Percentiles rank a stretch among this genome's conserved stretches.
These are phyloP conservation scores for Cheilosia scutellata DNA, from an alignment of 2,888 invertebrate species.

Conservation along the genomic window DNA sequence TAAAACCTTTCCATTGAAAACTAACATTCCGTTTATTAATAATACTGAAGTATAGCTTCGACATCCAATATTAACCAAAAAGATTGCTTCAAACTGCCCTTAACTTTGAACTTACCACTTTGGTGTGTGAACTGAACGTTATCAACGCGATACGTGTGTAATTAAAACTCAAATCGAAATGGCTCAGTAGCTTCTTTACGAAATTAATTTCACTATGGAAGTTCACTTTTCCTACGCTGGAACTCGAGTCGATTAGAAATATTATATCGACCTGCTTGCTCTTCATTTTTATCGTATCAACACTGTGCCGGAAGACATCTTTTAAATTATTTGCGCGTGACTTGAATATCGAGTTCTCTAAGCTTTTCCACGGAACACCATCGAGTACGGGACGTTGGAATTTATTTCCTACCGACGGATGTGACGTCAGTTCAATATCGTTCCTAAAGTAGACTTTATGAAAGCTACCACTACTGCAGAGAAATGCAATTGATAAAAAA, in stretches of 20 bases:
- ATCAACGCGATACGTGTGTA: slow-evolving; percentile 88
- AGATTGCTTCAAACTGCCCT: too few relatives aligned
- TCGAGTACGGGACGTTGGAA: slow-evolving; percentile 68
- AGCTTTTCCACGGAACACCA: slow-evolving; percentile 54
- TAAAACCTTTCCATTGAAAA: too few relatives aligned
- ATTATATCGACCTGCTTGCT: slow-evolving; percentile 86
- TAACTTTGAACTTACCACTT: slow-evolving; percentile 84
- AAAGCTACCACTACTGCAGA: background rate
- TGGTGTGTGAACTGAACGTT: slow-evolving; percentile 87
- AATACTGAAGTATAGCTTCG: too few relatives aligned
- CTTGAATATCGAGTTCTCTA: slow-evolving; percentile 65
- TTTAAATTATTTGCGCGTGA: slow-evolving; percentile 51
- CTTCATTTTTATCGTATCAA: slow-evolving; percentile 84
- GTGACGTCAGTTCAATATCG: slow-evolving; percentile 65
- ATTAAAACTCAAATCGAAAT: slow-evolving; percentile 87
- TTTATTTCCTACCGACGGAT: slow-evolving; percentile 69
- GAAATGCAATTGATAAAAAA: slow-evolving; percentile 12
- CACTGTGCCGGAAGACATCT: slow-evolving; percentile 84
- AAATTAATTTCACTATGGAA: slow-evolving; percentile 88
- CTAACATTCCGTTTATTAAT: too few relatives aligned
- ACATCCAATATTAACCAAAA: background rate
- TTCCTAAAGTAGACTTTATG: slow-evolving; percentile 48
- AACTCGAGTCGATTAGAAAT: slow-evolving; percentile 89
- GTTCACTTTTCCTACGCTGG: slow-evolving; percentile 88
- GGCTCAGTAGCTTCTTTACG: slow-evolving; percentile 87